Base-by-base conservation (phyloP, 2,888 invertebrate species). In the Drosophila longiperda region DNA sequence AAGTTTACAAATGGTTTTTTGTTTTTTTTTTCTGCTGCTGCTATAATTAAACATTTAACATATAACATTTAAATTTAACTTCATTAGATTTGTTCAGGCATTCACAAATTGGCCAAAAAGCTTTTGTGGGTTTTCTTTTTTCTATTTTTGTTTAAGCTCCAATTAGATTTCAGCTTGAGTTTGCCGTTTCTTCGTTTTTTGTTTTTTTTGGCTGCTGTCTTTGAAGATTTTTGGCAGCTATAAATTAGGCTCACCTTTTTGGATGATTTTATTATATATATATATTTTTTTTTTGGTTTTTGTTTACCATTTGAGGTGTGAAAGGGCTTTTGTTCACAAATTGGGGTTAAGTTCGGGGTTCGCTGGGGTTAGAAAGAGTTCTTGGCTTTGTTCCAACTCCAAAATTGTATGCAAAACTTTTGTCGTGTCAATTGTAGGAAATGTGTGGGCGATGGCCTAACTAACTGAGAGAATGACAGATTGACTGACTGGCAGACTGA, bases 11-110 rank as follows among this genome's bases (percentile, higher is more conserved):
- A 36, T 66, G 15, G 48, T 55, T 57, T 38, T 40, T n/a, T 61
- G 59, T 64, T 73, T 83, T 67, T 49, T 40, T 49, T 54, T 17
- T 26, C 23, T 12, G n/a, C 42, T 45, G 60, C 32, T 26, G 60
- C 72, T 88, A 78, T 84, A 89, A 85, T 85, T 89, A 89, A 89
- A 73, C 79, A 89, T 83, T 78, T 82, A 82, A 58, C 73, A 73
- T 49, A 66, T 66, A 60, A 45, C 74, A 74, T 73, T 62, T 68
- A 72, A 66, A 74, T 73, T 62, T 68, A 72, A 66, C 67, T 81
- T 89, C 87, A 87, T 89, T 89, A 79, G 71, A 73, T 78, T 73
- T 61, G 36, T 64, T 66, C 42, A 66, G 65, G 73, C 61, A 66
- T 69, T 63, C 64, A 67, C 68, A 74, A 74, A 71, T 63, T 77